phyloP scores from a whole-genome alignment of 37 sponge, comb jelly and placozoan species.

The Tethya wilhelma region DNA sequence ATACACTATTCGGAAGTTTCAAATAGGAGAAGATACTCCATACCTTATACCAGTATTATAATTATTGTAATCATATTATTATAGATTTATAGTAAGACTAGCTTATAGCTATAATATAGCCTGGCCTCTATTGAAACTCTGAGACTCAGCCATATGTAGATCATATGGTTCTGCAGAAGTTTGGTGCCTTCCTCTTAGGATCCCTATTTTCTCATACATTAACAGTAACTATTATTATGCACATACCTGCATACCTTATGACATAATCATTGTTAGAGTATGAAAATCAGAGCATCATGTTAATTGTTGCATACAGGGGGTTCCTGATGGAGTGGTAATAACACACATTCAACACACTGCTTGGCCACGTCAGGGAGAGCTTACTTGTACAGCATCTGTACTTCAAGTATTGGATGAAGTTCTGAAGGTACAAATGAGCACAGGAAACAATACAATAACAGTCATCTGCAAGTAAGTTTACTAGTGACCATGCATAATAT shows the following conservation, averaged over 20 bases:
- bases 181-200: too few species aligned
- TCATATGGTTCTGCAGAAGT: too few species aligned
- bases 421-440: conserved; percentile 36
- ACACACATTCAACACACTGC: conserved; percentile 60
- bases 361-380: conserved; percentile 40
- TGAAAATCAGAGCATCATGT: not conserved
- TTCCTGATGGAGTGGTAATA: conserved; percentile 20
- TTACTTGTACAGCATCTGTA: conserved; percentile 30
- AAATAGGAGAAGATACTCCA: conserved; percentile 26
- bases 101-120: too few species aligned
- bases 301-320: not conserved
- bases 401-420: conserved; percentile 54
- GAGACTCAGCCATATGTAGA: too few species aligned
- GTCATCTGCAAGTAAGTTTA: conserved; percentile 82
- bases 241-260: too few species aligned
- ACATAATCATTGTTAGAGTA: not conserved
- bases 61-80: not conserved
- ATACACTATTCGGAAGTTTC: conserved; percentile 36
- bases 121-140: too few species aligned
- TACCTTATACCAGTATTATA: conserved; percentile 21
- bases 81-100: not conserved
- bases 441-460: conserved; percentile 68
- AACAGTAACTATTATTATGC: too few species aligned
- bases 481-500: not conserved
- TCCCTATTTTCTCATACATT: too few species aligned